These are phyloP conservation scores for Petrocephalus zakoni DNA, from an alignment of 2,113 vertebrate genomes.

Conservation along the genomic window DNA sequence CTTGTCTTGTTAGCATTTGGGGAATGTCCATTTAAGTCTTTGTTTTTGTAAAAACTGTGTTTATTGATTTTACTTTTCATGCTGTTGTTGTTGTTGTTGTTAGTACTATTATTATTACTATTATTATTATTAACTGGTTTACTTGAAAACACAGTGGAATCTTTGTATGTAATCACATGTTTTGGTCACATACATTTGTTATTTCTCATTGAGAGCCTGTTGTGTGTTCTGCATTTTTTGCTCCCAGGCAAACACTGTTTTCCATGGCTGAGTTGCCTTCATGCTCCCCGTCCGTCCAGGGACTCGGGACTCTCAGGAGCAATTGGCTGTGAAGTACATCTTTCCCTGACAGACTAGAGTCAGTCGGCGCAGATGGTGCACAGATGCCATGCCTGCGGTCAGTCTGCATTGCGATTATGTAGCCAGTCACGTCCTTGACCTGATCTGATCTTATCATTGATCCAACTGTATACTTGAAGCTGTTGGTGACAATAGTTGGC, in stretches of 20 bases:
- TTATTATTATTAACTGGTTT: conserved; percentile 26
- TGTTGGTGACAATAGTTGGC: background rate
- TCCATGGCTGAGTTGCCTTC: background rate
- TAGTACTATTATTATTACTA: conserved; percentile 13
- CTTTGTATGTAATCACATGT: conserved; percentile 5
- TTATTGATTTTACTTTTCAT: conserved; percentile 3
- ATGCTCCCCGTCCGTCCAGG: background rate
- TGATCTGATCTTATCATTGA: background rate
- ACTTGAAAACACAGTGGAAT: conserved; percentile 27
- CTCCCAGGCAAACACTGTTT: background rate
- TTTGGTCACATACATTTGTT: background rate
- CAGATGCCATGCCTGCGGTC: background rate
- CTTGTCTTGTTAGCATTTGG: background rate
- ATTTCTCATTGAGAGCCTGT: background rate
- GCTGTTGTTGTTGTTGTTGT: background rate
- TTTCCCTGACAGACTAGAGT: background rate
- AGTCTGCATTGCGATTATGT: background rate
- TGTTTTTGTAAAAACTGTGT: conserved; percentile 1
- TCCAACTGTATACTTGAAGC: background rate
- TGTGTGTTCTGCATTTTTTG: background rate
- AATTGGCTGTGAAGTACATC: background rate
- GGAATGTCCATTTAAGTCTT: background rate
- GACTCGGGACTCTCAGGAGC: background rate
- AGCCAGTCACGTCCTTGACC: background rate
- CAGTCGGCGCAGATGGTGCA: background rate